phyloP scores from a whole-genome alignment of 2,888 invertebrate genomes.

The Gerris lacustris region DNA sequence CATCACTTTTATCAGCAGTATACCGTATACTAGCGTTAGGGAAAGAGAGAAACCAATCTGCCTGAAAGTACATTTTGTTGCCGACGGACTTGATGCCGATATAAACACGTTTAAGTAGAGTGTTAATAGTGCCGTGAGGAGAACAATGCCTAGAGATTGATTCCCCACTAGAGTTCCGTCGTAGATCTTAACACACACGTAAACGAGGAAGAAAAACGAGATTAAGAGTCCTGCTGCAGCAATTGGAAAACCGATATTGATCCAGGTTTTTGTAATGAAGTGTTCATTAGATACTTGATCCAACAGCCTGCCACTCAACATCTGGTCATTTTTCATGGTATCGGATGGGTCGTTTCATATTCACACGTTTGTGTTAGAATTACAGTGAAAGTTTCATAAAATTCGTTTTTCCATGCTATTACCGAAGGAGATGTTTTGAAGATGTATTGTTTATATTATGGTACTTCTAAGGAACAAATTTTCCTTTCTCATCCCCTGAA shows the following conservation, averaged over 20 bases:
- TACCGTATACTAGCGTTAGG: conserved; percentile 35
- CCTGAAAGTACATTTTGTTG: conserved; percentile 33
- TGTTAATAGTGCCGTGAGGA: conserved; percentile 34
- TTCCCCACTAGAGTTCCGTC: conserved; percentile 35
- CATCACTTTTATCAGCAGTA: conserved; percentile 37
- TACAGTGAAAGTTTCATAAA: no score
- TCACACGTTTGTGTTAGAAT: no score
- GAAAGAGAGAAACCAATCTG: conserved; percentile 35
- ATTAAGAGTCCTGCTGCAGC: conserved; percentile 34
- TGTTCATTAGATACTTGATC: conserved; percentile 4
- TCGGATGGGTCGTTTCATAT: no score
- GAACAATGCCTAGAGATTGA: conserved; percentile 33
- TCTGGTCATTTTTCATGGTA: no score
- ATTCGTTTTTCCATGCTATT: no score
- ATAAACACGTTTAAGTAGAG: conserved; percentile 34
- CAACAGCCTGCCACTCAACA: not conserved
- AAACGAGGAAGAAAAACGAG: conserved; percentile 35
- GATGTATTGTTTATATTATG: no score
- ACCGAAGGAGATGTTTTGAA: no score
- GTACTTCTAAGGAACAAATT: no score
- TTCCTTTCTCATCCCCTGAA: no score
- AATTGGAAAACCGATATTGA: conserved; percentile 23
- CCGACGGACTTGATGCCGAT: conserved; percentile 34
- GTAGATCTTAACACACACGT: conserved; percentile 35
- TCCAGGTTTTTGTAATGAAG: not conserved